Evolutionary conservation across 2,113 vertebrate species (phyloP), one percentile per base, ranked within the genome.

Genomic region (Esox niger): DNA sequence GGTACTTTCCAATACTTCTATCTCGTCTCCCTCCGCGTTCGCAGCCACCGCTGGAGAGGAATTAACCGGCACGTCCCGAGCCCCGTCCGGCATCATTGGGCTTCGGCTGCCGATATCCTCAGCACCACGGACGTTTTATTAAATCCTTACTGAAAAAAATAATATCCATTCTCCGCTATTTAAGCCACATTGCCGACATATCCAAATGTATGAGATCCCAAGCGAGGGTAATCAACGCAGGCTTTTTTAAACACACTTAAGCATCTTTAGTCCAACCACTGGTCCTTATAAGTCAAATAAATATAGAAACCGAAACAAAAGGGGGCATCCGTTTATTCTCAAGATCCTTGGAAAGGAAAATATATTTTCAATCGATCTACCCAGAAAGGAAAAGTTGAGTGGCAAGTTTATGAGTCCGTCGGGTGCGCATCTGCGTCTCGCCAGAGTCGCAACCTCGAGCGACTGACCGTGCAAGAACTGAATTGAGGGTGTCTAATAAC

Each of bases 1-100:
- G 35, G 90, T 91, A 70, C 91, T 92, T 77, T 91, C 93, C 89
- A 95, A 73, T 71, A 94, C 93, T 88, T 95, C 94, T 68, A 95
- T 95, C 76, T 94, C 93, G 26, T 95, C 94, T 32, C 92, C 93
- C 79, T 94, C 93, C 2, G 92, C 89, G 81, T 93, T 86, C 69
- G 91, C 90, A 20, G 93, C 93, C 71, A 94, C 94, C 57, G 94
- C 92, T 55, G 93, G 93, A 8, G 93, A 95, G 74, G 90, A 86
- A 86, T 89, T 88, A 52, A 90, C 86, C 58, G 82, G 87, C 71
- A 82, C 78, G 72, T 90, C 90, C 84, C 90, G 87, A 79, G 84
- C 75, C 67, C 75, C 85, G 64, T 88, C 84, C 69, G 90, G 82
- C 93, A 91, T 93, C 80, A 82, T 92, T 80, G 79, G 88, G 80